These are phyloP conservation scores for Actinopyga echinites DNA, from an alignment of 53 echinoderm and acorn worm genomes.

Conservation along the genomic window DNA sequence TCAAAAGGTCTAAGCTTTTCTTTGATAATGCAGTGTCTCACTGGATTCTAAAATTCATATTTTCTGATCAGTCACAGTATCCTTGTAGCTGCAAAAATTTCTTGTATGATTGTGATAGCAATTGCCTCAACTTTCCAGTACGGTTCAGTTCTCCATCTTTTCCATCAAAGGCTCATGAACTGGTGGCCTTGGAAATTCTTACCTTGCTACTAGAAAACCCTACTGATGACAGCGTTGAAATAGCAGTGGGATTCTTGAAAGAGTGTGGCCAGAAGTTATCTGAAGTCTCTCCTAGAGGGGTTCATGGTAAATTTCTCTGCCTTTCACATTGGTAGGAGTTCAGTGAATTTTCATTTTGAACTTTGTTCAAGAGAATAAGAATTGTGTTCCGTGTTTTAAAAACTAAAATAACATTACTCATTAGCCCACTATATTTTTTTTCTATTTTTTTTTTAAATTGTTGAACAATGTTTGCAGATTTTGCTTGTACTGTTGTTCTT, in stretches of 20 bases:
- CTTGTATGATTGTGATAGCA: not conserved
- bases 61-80: not conserved
- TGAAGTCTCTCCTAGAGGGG: constrained; percentile 89
- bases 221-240: constrained; percentile 92
- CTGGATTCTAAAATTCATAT: not conserved
- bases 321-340: too few relatives aligned
- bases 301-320: constrained; percentile 73
- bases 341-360: too few relatives aligned
- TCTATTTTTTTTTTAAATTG: too few relatives aligned
- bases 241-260: constrained; percentile 88
- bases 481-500: too few relatives aligned
- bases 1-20: too few relatives aligned
- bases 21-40: too few relatives aligned
- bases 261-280: constrained; percentile 86
- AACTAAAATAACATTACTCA: too few relatives aligned
- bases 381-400: too few relatives aligned
- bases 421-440: too few relatives aligned
- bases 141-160: not conserved
- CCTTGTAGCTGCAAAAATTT: not conserved
- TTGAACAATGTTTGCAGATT: too few relatives aligned
- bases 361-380: too few relatives aligned
- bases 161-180: constrained; percentile 81
- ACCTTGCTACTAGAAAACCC: constrained; percentile 88
- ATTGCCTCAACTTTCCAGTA: not conserved
- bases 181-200: constrained; percentile 82